Percentiles rank a stretch among this genome's conserved stretches.
Conservation (phyloP, 1,140 invertebrate species). For the Brachionus paranguensis region DNA sequence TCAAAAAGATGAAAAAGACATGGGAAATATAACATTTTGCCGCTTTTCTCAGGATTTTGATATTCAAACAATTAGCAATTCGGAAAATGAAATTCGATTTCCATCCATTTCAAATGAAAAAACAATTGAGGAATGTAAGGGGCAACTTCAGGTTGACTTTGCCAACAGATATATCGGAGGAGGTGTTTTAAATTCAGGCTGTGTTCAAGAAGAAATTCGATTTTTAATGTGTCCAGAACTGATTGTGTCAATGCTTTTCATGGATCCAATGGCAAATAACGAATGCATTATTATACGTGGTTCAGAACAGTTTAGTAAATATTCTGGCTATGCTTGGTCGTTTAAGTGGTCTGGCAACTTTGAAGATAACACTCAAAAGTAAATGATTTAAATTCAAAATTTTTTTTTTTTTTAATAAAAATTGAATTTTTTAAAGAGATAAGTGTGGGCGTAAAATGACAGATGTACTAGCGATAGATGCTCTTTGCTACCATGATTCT, state of each 20-base stretch:
- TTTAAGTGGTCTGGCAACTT: slow-evolving; percentile 74
- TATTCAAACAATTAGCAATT: not conserved
- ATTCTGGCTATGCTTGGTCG: slow-evolving; percentile 73
- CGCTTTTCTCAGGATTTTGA: not conserved
- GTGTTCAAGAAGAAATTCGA: slow-evolving; percentile 94
- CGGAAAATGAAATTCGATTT: not conserved
- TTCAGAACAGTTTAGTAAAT: slow-evolving; percentile 75
- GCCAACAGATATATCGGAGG: slow-evolving; percentile 86
- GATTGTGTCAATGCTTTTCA: slow-evolving; percentile 76
- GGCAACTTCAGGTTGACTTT: slow-evolving; percentile 65
- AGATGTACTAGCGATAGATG: not conserved
- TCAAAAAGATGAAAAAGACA: slow-evolving; percentile 48
- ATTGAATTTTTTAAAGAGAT: not conserved
- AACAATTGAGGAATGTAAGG: not conserved
- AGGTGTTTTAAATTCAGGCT: slow-evolving; percentile 78
- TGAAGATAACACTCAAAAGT: slow-evolving; percentile 58
- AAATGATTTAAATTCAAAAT: not conserved
- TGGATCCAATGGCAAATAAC: slow-evolving; percentile 71
- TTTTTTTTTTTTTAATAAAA: not conserved
- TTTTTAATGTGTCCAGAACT: slow-evolving; percentile 93
- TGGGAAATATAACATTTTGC: not conserved
- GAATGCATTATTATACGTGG: slow-evolving; percentile 73
- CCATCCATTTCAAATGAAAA: not conserved
- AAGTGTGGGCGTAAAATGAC: not conserved
- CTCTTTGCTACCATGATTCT: not conserved